Conservation (phyloP, 2,113 vertebrate genomes). For the Oreochromis tanganicae region DNA sequence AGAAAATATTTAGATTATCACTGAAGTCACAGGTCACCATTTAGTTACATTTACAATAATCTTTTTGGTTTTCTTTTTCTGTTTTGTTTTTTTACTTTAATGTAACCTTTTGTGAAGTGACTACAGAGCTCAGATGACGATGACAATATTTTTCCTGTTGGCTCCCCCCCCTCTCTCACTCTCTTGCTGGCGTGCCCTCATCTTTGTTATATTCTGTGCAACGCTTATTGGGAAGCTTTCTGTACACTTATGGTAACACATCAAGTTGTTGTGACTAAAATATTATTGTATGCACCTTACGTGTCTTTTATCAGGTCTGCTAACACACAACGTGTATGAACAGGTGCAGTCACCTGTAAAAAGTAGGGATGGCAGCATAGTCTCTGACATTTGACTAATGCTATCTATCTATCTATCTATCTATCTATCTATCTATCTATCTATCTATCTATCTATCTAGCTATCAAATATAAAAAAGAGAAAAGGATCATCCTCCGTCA, state of each 20-base stretch:
- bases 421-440: accelerated
- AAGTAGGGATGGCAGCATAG: neutral
- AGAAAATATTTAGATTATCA: neutral
- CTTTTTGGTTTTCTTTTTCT: neutral
- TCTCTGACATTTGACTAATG: too few species aligned
- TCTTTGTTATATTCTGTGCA: neutral
- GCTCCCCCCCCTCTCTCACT: neutral
- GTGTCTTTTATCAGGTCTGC: neutral
- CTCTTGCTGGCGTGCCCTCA: neutral
- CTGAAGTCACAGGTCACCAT: neutral
- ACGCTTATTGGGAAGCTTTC: neutral
- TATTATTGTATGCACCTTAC: neutral
- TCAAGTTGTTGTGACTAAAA: neutral
- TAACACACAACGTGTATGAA: neutral
- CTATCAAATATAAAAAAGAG: neutral
- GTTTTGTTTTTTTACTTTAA: too few species aligned
- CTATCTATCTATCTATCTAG: accelerated
- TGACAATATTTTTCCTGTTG: neutral
- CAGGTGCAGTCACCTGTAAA: neutral
- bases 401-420: accelerated
- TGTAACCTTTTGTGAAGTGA: neutral
- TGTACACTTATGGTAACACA: neutral
- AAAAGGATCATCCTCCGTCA: neutral
- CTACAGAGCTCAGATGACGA: neutral
- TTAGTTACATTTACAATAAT: neutral